Conservation (phyloP, 2,113 vertebrate genomes). For the Hypomesus transpacificus region DNA sequence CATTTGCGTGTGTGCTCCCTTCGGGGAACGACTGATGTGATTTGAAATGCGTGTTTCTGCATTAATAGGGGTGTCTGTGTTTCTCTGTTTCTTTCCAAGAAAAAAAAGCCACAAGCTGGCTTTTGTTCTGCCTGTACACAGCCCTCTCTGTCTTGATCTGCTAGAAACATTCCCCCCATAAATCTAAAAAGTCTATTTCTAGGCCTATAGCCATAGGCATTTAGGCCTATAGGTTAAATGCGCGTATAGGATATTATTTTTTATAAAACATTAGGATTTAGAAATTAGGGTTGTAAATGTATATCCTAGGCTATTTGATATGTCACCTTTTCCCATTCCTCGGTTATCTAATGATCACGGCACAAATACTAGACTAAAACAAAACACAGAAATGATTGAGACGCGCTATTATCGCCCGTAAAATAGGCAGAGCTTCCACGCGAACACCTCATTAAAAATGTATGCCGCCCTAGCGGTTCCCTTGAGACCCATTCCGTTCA, state of each 20-base stretch:
- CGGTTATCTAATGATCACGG: no score
- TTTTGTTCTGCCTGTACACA: no score
- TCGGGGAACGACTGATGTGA: background rate
- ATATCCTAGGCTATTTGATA: no score
- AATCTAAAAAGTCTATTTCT: no score
- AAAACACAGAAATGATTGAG: background rate
- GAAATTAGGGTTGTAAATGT: no score
- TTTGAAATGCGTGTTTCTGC: background rate
- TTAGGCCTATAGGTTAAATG: no score
- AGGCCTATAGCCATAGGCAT: no score
- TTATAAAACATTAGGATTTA: no score
- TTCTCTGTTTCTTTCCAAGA: background rate
- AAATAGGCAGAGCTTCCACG: constrained; percentile 26
- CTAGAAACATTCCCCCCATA: background rate
- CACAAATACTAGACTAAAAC: background rate
- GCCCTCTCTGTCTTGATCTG: background rate
- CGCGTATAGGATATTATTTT: no score
- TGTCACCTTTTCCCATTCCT: no score
- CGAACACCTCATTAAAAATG: constrained; percentile 47
- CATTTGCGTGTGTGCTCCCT: background rate
- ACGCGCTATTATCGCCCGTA: constrained; percentile 22
- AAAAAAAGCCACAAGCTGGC: background rate
- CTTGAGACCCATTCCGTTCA: background rate
- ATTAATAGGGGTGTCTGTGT: constrained; percentile 42
- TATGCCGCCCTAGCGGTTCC: constrained; percentile 10